Conservation (phyloP, 2,888 invertebrate species). For the Lamellibrachia satsuma region DNA sequence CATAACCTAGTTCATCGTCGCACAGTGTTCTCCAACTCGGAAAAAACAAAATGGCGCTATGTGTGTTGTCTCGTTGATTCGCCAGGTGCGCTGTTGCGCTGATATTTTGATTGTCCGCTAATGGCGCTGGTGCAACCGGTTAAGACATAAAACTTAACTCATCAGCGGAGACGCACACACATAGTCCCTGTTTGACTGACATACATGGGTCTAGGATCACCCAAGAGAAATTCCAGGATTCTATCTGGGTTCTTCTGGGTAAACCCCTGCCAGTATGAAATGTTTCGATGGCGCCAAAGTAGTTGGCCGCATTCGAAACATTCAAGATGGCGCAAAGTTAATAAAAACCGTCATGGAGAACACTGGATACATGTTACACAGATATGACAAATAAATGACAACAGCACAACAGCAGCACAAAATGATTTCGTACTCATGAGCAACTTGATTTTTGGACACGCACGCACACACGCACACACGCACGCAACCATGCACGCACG, state of each 20-base stretch:
- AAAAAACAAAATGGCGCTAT: background rate
- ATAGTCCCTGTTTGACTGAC: too few species aligned
- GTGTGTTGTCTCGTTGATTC: background rate
- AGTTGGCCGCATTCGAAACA: background rate
- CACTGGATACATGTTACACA: background rate
- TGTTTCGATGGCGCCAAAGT: background rate
- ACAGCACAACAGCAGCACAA: too few species aligned
- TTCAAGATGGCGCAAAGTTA: background rate
- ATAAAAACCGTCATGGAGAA: background rate
- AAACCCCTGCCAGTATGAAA: background rate
- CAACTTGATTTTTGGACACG: too few species aligned
- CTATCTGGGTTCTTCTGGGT: too few species aligned
- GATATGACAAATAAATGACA: background rate
- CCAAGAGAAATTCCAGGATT: too few species aligned
- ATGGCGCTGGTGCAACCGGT: background rate
- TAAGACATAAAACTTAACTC: background rate
- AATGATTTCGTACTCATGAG: too few species aligned
- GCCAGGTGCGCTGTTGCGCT: background rate
- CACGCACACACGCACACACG: too few species aligned
- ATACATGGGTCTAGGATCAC: too few species aligned
- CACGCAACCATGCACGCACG: too few species aligned
- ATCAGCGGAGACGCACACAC: background rate
- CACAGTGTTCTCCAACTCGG: conserved; percentile 5
- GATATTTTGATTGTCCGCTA: background rate
- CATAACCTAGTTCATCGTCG: background rate